phyloP scores from a whole-genome alignment of 2,888 invertebrate species.

The Drosophila picticornis region DNA sequence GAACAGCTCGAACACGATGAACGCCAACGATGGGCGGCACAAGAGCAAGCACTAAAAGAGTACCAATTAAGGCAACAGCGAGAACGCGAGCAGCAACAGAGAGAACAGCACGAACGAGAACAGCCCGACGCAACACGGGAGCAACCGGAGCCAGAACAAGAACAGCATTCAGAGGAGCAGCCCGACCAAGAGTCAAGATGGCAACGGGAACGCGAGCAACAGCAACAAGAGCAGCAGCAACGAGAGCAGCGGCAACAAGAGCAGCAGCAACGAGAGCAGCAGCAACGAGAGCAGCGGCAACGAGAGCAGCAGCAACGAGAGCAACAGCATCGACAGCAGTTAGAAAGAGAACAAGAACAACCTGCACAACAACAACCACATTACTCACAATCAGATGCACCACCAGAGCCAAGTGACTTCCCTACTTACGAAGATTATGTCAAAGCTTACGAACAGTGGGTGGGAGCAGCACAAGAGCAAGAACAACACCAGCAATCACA shows the following conservation, averaged over 20 bases:
- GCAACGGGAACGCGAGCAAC: neutral
- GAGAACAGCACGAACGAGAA: slow-evolving; percentile 4
- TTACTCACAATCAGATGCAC: slow-evolving; percentile 3
- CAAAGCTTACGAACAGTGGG: slow-evolving; percentile 28
- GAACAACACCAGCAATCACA: slow-evolving; percentile 22
- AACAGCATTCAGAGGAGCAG: neutral
- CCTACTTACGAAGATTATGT: slow-evolving; percentile 53
- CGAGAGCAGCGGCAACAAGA: rapidly evolving
- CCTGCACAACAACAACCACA: slow-evolving; percentile 2
- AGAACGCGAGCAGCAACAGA: slow-evolving; percentile 22
- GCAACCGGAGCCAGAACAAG: neutral
- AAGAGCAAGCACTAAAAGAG: neutral
- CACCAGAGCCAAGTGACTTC: slow-evolving; percentile 16
- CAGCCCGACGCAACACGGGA: slow-evolving; percentile 3
- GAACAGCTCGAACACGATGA: slow-evolving; percentile 37
- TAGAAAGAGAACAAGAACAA: neutral
- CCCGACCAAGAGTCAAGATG: neutral
- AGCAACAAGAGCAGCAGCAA: neutral
- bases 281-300: neutral
- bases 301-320: neutral
- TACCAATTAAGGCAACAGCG: neutral
- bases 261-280: neutral
- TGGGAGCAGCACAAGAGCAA: slow-evolving; percentile 3
- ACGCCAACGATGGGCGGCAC: slow-evolving; percentile 15
- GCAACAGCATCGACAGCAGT: neutral